Conservation (phyloP, 1,140 invertebrate species). For the Caenorhabditis inopinata region DNA sequence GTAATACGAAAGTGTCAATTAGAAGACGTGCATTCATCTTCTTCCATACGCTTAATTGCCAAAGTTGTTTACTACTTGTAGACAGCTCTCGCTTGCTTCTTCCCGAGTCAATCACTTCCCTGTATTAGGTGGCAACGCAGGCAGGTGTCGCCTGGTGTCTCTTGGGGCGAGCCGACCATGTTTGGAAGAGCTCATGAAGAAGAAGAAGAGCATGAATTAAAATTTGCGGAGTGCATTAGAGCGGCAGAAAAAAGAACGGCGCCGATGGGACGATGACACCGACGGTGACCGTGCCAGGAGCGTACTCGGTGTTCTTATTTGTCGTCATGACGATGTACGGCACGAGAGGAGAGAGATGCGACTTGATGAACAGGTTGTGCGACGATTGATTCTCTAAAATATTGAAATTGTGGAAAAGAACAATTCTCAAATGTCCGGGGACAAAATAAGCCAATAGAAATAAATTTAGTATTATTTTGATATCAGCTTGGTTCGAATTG, state of each 20-base stretch:
- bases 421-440: no score
- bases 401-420: neutral
- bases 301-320: constrained; percentile 1
- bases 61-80: constrained; percentile 27
- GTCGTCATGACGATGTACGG: neutral
- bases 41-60: neutral
- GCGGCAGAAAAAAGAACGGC: neutral
- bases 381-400: neutral
- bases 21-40: neutral
- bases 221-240: constrained; percentile 15
- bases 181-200: constrained; percentile 10
- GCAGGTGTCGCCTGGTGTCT: constrained; percentile 30
- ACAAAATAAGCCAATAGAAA: no score
- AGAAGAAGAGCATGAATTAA: constrained; percentile 23
- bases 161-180: constrained; percentile 16
- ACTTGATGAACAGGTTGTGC: neutral
- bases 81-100: neutral
- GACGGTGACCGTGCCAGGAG: neutral
- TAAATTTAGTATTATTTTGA: no score
- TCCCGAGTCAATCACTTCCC: constrained; percentile 8
- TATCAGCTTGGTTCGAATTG: no score
- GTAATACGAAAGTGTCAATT: constrained; percentile 24
- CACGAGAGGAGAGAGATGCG: neutral
- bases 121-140: constrained; percentile 7
- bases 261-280: constrained; percentile 16